phyloP scores from a whole-genome alignment of 2,113 vertebrate genomes.

The Tragelaphus scriptus region DNA sequence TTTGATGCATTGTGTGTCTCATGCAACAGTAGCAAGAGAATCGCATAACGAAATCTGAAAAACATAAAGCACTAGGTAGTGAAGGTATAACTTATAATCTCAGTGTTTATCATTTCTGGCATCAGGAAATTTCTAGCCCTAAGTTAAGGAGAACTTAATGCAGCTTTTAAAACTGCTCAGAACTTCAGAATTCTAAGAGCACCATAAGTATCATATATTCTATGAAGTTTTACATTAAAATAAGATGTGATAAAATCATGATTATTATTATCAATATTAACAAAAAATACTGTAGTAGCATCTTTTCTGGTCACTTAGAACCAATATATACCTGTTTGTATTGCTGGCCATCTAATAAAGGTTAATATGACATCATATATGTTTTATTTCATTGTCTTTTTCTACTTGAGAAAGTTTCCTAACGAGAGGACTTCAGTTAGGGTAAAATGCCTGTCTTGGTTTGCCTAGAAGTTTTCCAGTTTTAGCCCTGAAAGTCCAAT shows the following conservation, averaged over 20 bases:
- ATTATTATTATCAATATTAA: not conserved
- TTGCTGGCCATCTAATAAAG: not conserved
- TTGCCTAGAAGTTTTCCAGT: not conserved
- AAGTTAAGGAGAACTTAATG: not conserved
- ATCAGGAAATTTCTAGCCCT: not conserved
- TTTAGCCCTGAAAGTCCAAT: not conserved
- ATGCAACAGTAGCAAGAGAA: not conserved
- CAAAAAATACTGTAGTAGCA: not conserved
- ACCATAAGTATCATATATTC: not conserved
- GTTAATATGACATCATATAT: not conserved
- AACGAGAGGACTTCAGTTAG: not conserved
- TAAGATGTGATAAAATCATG: not conserved
- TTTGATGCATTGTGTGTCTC: not conserved
- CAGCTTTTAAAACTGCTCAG: not conserved
- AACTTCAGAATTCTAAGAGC: not conserved
- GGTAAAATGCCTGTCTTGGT: not conserved
- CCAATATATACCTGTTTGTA: not conserved
- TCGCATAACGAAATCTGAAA: not conserved
- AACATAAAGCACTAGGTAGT: not conserved
- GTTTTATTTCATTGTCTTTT: not conserved
- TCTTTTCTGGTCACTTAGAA: not conserved
- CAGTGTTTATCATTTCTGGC: not conserved
- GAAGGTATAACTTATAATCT: not conserved
- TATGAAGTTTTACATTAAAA: not conserved
- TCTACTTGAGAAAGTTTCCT: not conserved